Conservation (phyloP, 2,797 vertebrate species). For the Mycteria americana region DNA sequence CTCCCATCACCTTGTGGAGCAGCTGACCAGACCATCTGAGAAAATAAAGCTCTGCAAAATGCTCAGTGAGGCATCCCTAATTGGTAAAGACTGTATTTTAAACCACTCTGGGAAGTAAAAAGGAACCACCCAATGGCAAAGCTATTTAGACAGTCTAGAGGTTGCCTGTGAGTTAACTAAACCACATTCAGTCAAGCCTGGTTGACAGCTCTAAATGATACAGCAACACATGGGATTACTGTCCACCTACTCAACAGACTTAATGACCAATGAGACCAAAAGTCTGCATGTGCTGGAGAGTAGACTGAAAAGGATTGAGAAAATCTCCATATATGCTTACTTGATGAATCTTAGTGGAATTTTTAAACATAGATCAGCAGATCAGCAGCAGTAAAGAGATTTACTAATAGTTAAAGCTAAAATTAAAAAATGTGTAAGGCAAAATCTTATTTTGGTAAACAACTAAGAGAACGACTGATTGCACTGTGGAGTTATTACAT, state of each 20-base stretch:
- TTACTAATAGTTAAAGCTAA: neutral
- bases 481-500: neutral
- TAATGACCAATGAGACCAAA: neutral
- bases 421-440: neutral
- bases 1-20: neutral
- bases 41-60: conserved; percentile 46
- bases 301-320: neutral
- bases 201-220: neutral
- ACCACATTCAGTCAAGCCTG: conserved; percentile 1
- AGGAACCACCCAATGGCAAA: neutral
- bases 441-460: neutral
- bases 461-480: neutral
- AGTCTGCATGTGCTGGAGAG: neutral
- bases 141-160: conserved; percentile 3
- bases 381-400: neutral
- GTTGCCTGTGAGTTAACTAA: neutral
- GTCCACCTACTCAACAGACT: neutral
- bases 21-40: conserved; percentile 28
- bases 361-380: neutral
- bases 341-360: neutral
- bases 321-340: neutral
- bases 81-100: conserved; percentile 5
- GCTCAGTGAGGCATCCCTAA: neutral
- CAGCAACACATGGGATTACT: neutral
- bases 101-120: conserved; percentile 4